These are phyloP conservation scores for Leptothorax acervorum DNA, from an alignment of 2,888 invertebrate species.

Conservation along the genomic window DNA sequence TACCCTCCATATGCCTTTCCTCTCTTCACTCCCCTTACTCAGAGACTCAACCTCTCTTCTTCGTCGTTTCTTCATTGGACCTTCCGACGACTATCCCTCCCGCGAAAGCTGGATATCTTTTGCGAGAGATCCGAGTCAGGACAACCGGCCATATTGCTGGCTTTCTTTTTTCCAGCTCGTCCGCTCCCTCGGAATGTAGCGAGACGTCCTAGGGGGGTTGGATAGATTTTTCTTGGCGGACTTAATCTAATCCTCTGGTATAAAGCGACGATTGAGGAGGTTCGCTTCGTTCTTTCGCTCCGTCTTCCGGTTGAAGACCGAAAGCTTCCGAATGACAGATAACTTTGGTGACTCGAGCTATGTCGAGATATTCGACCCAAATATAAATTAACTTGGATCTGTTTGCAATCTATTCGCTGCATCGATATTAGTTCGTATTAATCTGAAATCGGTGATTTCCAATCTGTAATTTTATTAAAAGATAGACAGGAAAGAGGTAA, in stretches of 20 bases:
- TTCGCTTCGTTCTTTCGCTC: slow-evolving; percentile 61
- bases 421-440: slow-evolving; percentile 5
- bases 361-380: slow-evolving; percentile 9
- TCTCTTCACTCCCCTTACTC: slow-evolving; percentile 58
- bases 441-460: not conserved
- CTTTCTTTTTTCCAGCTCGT: slow-evolving; percentile 75
- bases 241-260: slow-evolving; percentile 84
- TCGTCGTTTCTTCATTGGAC: slow-evolving; percentile 70
- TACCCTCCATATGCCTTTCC: slow-evolving; percentile 67
- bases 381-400: slow-evolving; percentile 26
- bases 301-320: slow-evolving; percentile 38
- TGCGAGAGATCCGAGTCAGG: slow-evolving; percentile 77
- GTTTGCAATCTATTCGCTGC: not conserved
- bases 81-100: slow-evolving; percentile 72
- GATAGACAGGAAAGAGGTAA: not conserved
- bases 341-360: slow-evolving; percentile 20
- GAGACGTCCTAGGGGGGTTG: slow-evolving; percentile 64
- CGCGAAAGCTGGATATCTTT: slow-evolving; percentile 76
- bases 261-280: slow-evolving; percentile 80
- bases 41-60: slow-evolving; percentile 61
- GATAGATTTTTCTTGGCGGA: slow-evolving; percentile 85
- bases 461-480: not conserved
- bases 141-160: slow-evolving; percentile 83
- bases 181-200: slow-evolving; percentile 58
- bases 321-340: slow-evolving; percentile 42